These are phyloP conservation scores for Argyra leucocephala DNA, from an alignment of 2,888 invertebrate genomes.

Conservation along the genomic window DNA sequence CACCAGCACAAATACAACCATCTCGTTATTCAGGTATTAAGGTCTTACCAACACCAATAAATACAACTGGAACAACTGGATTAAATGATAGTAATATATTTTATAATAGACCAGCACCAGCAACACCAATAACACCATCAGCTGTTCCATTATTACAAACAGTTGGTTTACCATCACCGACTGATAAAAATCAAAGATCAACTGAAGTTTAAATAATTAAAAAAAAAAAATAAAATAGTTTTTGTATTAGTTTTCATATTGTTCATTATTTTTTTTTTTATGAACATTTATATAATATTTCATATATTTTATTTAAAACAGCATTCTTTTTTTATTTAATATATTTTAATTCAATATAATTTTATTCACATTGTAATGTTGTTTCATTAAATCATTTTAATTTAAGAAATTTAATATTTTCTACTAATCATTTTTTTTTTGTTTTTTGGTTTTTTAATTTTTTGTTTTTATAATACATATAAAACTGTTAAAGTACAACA, in stretches of 20 bases:
- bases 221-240: conserved; percentile 11
- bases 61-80: conserved; percentile 27
- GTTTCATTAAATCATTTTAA: too few relatives aligned
- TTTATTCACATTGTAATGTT: too few relatives aligned
- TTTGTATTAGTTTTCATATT: not conserved
- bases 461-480: too few relatives aligned
- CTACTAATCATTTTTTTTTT: too few relatives aligned
- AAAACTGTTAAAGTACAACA: too few relatives aligned
- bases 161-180: conserved; percentile 39
- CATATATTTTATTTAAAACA: not conserved
- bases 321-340: not conserved
- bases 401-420: too few relatives aligned
- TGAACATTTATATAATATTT: conserved; percentile 10
- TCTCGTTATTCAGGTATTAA: conserved; percentile 39
- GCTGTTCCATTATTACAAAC: conserved; percentile 35
- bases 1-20: conserved; percentile 15
- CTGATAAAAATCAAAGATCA: conserved; percentile 36
- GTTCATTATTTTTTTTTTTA: not conserved
- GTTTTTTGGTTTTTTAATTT: too few relatives aligned
- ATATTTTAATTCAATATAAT: too few relatives aligned
- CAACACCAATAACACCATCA: conserved; percentile 26
- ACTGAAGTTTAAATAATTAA: conserved; percentile 39
- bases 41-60: conserved; percentile 34
- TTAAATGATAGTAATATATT: conserved; percentile 21
- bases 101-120: conserved; percentile 26